Evolutionary conservation across 2,113 vertebrate genomes (phyloP).

Genomic region (Bothrops jararaca): DNA sequence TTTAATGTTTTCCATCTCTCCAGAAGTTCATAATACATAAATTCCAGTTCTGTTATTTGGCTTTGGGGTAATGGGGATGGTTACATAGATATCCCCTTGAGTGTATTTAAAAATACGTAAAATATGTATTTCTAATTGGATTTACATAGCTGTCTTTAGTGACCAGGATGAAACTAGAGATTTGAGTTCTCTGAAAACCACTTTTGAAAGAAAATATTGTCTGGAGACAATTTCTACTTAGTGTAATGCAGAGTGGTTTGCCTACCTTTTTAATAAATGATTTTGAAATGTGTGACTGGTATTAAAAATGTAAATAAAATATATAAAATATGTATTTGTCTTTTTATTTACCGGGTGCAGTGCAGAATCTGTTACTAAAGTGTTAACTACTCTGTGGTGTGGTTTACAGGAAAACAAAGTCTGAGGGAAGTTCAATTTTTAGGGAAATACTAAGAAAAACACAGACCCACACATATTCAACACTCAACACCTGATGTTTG

Average conservation of each 20-base stretch:
- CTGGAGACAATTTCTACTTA: constrained; percentile 76
- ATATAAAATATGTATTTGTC: constrained; percentile 99
- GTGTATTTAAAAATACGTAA: constrained; percentile 63
- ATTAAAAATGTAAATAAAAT: constrained; percentile 97
- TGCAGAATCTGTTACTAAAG: constrained; percentile 74
- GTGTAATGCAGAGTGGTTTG: constrained; percentile 82
- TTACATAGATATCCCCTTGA: constrained; percentile 63
- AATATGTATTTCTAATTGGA: constrained; percentile 71
- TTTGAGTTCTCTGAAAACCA: constrained; percentile 73
- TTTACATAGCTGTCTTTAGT: constrained; percentile 71
- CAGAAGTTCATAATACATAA: constrained; percentile 23
- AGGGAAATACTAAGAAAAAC: constrained; percentile 63
- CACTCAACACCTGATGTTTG: constrained; percentile 61
- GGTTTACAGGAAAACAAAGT: constrained; percentile 58
- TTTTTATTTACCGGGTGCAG: constrained; percentile 96
- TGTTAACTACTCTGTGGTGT: constrained; percentile 69
- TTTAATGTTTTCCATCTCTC: constrained; percentile 34
- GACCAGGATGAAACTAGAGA: constrained; percentile 65
- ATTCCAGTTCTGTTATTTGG: constrained; percentile 62
- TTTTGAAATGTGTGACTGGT: constrained; percentile 96
- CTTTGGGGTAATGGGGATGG: constrained; percentile 41
- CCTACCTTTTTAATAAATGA: constrained; percentile 74
- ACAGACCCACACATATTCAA: constrained; percentile 71
- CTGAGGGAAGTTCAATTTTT: constrained; percentile 57
- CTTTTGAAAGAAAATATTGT: constrained; percentile 73